Percentiles rank a stretch among this genome's conserved stretches.
These are phyloP conservation scores for Oikopleura vanhoeffeni DNA, from an alignment of 23 tunicate genomes.

Conservation along the genomic window DNA sequence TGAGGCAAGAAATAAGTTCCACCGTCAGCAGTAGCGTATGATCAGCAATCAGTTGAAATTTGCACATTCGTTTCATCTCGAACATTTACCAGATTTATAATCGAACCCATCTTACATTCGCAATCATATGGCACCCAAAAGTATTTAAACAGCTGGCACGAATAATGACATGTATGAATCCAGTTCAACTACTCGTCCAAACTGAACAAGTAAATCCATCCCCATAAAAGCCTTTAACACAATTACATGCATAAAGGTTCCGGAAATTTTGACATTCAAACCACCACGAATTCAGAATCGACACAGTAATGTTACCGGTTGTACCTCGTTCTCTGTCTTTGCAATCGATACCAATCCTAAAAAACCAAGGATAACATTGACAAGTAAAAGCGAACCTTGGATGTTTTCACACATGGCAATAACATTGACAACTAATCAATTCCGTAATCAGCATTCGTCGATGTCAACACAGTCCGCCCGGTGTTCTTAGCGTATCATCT, in stretches of 20 bases:
- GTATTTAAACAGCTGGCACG: neutral
- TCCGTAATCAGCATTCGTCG: neutral
- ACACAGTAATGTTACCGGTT: neutral
- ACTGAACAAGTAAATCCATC: constrained; percentile 12
- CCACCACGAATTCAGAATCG: neutral
- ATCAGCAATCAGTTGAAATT: neutral
- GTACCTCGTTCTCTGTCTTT: neutral
- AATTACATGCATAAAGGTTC: neutral
- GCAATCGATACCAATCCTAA: neutral
- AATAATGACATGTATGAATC: neutral
- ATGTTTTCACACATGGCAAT: neutral
- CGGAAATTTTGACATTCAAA: neutral
- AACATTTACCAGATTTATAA: neutral
- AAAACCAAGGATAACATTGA: neutral
- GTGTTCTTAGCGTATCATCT: neutral
- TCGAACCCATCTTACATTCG: neutral
- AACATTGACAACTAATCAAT: neutral
- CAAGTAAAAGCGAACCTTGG: neutral
- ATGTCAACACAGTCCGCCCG: neutral
- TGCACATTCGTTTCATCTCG: neutral
- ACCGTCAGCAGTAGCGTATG: neutral
- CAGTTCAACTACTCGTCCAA: neutral
- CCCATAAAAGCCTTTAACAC: constrained; percentile 12
- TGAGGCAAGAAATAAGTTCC: neutral
- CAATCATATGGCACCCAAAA: neutral